Percentiles rank a stretch among this genome's conserved stretches.
Conservation (phyloP, 2,113 vertebrate species). For the Podiceps cristatus region DNA sequence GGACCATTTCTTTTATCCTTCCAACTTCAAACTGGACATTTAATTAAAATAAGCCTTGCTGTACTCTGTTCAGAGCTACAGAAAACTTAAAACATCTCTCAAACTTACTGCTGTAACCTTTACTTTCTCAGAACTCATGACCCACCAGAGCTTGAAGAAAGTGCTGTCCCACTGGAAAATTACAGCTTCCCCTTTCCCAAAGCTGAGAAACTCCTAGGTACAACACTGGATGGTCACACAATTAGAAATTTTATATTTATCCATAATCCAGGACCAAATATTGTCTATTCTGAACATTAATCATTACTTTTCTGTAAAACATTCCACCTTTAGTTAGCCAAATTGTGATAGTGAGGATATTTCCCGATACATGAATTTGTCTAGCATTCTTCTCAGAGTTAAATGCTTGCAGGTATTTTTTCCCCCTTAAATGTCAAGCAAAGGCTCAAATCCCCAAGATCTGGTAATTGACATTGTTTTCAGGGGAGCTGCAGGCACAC, state of each 20-base stretch:
- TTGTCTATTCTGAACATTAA: neutral
- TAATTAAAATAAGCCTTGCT: constrained; percentile 45
- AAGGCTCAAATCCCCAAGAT: neutral
- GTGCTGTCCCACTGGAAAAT: neutral
- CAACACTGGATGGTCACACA: neutral
- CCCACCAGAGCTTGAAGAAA: neutral
- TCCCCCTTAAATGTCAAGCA: neutral
- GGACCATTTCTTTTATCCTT: constrained; percentile 10
- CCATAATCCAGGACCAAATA: neutral
- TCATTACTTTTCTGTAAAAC: neutral
- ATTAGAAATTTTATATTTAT: neutral
- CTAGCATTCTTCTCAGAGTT: neutral
- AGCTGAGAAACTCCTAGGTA: neutral
- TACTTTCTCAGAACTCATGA: neutral
- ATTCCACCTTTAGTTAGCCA: neutral
- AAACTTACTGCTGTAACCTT: neutral
- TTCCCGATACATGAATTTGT: neutral
- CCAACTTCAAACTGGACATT: constrained; percentile 7
- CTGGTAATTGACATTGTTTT: neutral
- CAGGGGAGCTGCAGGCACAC: neutral
- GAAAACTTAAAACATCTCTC: constrained; percentile 11
- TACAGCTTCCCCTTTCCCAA: neutral
- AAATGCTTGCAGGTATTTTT: neutral
- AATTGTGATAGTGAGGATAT: neutral
- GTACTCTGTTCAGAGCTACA: neutral